A percentile compares a stretch with the other conserved stretches of the same genome.
These are phyloP conservation scores for Gambusia holbrooki DNA, from an alignment of 2,113 vertebrate species.

Conservation along the genomic window DNA sequence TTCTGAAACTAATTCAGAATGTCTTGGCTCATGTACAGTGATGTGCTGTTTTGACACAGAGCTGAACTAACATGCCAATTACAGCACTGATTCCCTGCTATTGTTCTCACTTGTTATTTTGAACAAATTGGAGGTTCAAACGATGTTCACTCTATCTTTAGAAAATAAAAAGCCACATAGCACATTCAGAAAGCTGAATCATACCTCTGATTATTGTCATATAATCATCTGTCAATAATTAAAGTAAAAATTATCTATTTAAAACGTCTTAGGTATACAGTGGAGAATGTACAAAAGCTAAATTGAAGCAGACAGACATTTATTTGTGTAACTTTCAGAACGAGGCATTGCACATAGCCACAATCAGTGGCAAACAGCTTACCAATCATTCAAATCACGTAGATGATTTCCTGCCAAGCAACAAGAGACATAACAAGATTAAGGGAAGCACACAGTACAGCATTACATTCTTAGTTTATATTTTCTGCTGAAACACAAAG, in stretches of 20 bases:
- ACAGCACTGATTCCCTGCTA: background rate
- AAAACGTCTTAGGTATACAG: background rate
- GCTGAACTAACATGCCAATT: background rate
- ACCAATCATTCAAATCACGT: conserved; percentile 17
- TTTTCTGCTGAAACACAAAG: conserved; percentile 21
- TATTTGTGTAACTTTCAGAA: conserved; percentile 46
- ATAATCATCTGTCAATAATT: background rate
- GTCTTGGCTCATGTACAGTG: background rate
- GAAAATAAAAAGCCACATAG: conserved; percentile 4
- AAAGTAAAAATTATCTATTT: background rate
- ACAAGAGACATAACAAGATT: conserved; percentile 7
- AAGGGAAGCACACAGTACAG: conserved; percentile 31
- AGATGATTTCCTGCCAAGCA: conserved; percentile 4
- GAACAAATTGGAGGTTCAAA: background rate
- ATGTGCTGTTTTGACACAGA: background rate
- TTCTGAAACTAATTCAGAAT: conserved; percentile 3
- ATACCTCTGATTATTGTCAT: background rate
- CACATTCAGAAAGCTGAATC: conserved; percentile 2
- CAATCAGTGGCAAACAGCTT: conserved; percentile 38
- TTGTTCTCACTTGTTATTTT: conserved; percentile 9
- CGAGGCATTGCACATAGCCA: conserved; percentile 25
- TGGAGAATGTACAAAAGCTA: background rate
- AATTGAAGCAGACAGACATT: conserved; percentile 21
- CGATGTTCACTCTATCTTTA: background rate
- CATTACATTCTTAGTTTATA: conserved; percentile 31